phyloP scores from a whole-genome alignment of 2,113 vertebrate species.

The Sorex araneus region DNA sequence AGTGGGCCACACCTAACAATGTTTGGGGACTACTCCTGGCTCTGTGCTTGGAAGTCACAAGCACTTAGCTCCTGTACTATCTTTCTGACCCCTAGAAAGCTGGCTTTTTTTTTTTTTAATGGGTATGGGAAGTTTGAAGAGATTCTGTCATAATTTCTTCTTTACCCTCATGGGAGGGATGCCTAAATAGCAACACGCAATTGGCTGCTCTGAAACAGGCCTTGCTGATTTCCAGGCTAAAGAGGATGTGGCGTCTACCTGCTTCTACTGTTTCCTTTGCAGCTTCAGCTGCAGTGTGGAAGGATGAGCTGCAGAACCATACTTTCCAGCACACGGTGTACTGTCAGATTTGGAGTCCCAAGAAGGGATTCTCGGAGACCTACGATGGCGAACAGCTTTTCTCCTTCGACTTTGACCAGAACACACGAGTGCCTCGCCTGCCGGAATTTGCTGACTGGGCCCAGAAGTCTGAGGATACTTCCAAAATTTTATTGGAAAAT shows the following conservation, averaged over 20 bases:
- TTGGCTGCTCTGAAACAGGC: not conserved
- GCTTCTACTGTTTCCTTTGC: conserved; percentile 41
- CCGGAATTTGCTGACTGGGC: conserved; percentile 79
- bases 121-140: not conserved
- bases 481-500: conserved; percentile 36
- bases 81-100: not conserved
- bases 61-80: not conserved
- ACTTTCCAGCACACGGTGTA: conserved; percentile 77
- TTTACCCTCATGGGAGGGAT: not conserved
- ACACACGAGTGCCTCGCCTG: conserved; percentile 71
- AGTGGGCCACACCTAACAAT: too few relatives aligned
- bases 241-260: not conserved
- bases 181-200: not conserved
- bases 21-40: too few relatives aligned
- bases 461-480: not conserved
- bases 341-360: conserved; percentile 75
- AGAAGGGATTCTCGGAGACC: conserved; percentile 55
- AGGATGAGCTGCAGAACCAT: conserved; percentile 69
- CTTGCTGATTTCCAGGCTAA: not conserved
- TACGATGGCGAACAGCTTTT: conserved; percentile 83
- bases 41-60: too few relatives aligned
- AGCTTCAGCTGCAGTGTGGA: conserved; percentile 13
- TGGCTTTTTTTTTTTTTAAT: too few relatives aligned
- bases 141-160: not conserved
- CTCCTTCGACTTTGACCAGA: conserved; percentile 78